Conservation (phyloP, 2,797 vertebrate genomes). For the Micrastur ruficollis region DNA sequence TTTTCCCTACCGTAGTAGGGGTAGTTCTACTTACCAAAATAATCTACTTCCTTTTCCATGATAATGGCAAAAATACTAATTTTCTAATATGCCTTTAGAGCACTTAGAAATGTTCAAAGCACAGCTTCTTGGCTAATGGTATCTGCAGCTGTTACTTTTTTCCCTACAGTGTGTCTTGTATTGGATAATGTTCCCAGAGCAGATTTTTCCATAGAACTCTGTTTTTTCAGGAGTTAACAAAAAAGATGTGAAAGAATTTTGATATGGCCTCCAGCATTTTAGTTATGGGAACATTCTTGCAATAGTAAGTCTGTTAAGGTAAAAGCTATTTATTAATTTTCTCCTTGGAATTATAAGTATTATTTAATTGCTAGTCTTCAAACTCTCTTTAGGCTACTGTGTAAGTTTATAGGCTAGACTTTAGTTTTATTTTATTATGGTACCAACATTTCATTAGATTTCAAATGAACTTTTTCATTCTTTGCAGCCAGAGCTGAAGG, state of each 20-base stretch:
- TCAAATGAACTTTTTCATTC: background rate
- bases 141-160: background rate
- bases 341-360: background rate
- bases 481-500: constrained; percentile 58
- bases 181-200: background rate
- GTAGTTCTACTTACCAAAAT: background rate
- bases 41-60: background rate
- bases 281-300: background rate
- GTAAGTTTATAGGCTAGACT: background rate
- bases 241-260: constrained; percentile 26
- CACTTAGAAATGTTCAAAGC: background rate
- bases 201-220: constrained; percentile 21
- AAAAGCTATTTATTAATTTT: background rate
- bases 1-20: background rate
- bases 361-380: background rate
- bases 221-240: background rate
- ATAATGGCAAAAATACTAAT: background rate
- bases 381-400: background rate
- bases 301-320: background rate
- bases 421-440: background rate
- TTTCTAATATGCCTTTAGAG: constrained; percentile 8
- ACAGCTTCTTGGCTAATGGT: background rate
- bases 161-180: background rate
- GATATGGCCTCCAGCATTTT: background rate
- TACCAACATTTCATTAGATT: background rate